Base-by-base conservation (phyloP, 1,140 invertebrate species). In the Ceratina calcarata region DNA sequence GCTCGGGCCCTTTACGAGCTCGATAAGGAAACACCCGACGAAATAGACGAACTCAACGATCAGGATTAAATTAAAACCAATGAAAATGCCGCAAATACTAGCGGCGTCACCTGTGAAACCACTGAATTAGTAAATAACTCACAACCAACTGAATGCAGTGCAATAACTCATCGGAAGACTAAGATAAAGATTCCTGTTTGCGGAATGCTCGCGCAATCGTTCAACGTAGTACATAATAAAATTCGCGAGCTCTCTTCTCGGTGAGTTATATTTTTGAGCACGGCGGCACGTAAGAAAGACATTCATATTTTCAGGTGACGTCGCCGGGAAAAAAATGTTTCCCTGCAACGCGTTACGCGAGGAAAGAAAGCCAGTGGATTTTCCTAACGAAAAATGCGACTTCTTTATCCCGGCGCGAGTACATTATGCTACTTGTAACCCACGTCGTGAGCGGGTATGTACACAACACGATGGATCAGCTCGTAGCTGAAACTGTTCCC, bases 21-120 rank as follows among this genome's bases (percentile, higher is more conserved):
- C 82, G 22, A 68, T 69, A 15, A 87, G 60, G 51, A 85, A 62
- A 18, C 89, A 87, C 0, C 93, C 89, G 72, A 93, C 91, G 81
- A 95, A 95, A 76, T 95, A 95, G 22, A 94, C 82, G 27, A 95
- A 91, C 85, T 95, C 94, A 3, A 94, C 88, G 1, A 94, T 85
- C 22, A 93, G 94, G 12, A 95, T 92, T 65, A 95, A 91, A 83
- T 94, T 95, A 87, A 95, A 95, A 24, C 95, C 95, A 16, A 95
- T 93, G 53, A 95, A 94, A 72, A 95, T 93, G 1, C 94, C 94
- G 58, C 94, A 94, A 0, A 95, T 93, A 8, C 94, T 94, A n/a
- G 94, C 94, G 58, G 94, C 93, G 83, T 94, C 94, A 84, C 94
- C 95, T 95, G 89, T 8, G 86, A 90, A 84, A 71, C 37, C 81